Evolutionary conservation across 2,888 invertebrate species (phyloP), one percentile per base, ranked within the genome.

Genomic region (Sisyra terminalis): DNA sequence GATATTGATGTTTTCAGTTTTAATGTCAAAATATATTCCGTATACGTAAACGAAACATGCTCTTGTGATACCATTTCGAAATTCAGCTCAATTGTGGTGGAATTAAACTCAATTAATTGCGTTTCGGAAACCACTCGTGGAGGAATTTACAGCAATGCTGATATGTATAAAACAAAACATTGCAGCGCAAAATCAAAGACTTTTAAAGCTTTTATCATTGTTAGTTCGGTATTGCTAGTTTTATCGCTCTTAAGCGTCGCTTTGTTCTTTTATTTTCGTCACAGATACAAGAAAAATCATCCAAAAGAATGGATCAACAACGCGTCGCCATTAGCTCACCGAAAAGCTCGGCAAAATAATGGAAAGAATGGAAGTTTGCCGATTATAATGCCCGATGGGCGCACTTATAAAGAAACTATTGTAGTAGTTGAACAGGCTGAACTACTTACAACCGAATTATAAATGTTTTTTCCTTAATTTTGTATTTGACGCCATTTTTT

Each of bases 391-490:
- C 86, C 87, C 1, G 86, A 86, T 51, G 79, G 83, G 2, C 72
- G 81, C 55, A 79, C 85, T 11, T 88, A 87, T 57, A 71, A 79
- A 54, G 86, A 88, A 64, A 87, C 87, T 8, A 80, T 86, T 60
- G 82, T 87, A 54, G 80, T 87, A 57, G 78, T 86, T 50, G 87
- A 88, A 66, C 75, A 80, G 60, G 80, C 84, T 36, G 83, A 85
- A 61, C 75, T 86, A 39, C 65, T 86, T 45, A 83, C 83, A 49
- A 85, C 84, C 50, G 81, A 84, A 62, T 72, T 85, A 60, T 78
- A 64, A 24, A 24, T 7, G 5, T 5, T 24, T 24, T 24, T 24
- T 24, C n/a, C n/a, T n/a, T 24, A 5, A 24, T 5, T 3, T 24
- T 24, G 7, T 24, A 24, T 5, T 7, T 5, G 7, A 24, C 7